Conservation (phyloP, 2,113 vertebrate species). For the Turdus rufiventris region DNA sequence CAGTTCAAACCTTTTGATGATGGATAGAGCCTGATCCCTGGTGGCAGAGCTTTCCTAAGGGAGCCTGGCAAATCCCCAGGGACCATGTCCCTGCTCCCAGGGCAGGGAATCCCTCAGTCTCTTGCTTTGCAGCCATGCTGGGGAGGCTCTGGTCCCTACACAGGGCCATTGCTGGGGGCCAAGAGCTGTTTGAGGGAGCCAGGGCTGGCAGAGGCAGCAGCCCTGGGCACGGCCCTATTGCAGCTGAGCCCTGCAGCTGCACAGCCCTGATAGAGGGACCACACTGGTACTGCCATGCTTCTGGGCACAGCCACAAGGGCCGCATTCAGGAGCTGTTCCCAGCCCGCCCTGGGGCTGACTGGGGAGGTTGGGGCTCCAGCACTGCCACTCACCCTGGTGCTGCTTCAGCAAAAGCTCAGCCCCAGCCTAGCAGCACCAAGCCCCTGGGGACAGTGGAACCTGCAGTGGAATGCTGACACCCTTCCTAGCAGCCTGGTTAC, state of each 20-base stretch:
- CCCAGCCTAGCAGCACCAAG: neutral
- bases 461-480: neutral
- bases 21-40: neutral
- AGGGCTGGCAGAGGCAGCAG: neutral
- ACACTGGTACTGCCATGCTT: neutral
- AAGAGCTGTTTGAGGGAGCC: neutral
- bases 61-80: neutral
- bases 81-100: neutral
- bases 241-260: neutral
- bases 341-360: neutral
- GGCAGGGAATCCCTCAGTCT: neutral
- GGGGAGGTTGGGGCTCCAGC: neutral
- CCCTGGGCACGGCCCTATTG: rapidly evolving
- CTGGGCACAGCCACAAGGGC: neutral
- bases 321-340: neutral
- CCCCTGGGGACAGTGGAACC: neutral
- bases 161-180: rapidly evolving
- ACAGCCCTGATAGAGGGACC: neutral
- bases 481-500: neutral
- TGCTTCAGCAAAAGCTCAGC: neutral
- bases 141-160: neutral
- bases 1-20: neutral
- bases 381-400: neutral
- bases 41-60: neutral
- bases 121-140: neutral